Conservation (phyloP, 1,140 invertebrate genomes). For the Papilio helenus region DNA sequence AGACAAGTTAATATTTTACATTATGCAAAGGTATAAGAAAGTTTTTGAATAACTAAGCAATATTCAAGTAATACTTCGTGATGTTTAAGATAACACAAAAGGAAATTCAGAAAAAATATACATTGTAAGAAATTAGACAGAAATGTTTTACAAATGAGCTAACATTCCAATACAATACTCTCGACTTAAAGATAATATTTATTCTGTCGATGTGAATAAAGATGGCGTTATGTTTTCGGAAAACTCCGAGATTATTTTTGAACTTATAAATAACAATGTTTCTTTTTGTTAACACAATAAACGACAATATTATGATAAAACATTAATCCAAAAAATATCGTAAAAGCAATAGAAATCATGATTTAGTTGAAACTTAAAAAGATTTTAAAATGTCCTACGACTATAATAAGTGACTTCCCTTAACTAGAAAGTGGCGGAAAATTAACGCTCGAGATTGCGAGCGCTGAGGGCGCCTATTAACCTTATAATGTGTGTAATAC, state of each 20-base stretch:
- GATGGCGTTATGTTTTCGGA: background rate
- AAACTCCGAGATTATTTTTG: background rate
- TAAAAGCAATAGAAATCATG: background rate
- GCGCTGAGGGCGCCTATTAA: conserved; percentile 9
- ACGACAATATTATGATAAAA: background rate
- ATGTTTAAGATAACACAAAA: background rate
- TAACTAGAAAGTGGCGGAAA: conserved; percentile 9
- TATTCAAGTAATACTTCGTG: background rate
- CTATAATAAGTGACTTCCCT: conserved; percentile 5
- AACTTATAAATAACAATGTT: background rate
- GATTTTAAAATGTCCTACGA: background rate
- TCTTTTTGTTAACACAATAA: background rate
- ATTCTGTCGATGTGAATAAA: background rate
- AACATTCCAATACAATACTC: background rate
- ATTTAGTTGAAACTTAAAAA: background rate
- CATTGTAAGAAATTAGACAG: background rate
- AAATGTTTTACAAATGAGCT: background rate
- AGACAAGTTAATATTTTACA: background rate
- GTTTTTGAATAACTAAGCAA: background rate
- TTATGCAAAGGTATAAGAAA: background rate
- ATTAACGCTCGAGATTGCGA: conserved; percentile 15
- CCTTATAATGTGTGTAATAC: conserved; percentile 19
- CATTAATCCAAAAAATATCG: background rate
- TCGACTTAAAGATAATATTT: background rate
- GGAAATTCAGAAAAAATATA: background rate